Evolutionary conservation across 2,888 invertebrate genomes (phyloP).

Genomic region (Drosophila siamana): DNA sequence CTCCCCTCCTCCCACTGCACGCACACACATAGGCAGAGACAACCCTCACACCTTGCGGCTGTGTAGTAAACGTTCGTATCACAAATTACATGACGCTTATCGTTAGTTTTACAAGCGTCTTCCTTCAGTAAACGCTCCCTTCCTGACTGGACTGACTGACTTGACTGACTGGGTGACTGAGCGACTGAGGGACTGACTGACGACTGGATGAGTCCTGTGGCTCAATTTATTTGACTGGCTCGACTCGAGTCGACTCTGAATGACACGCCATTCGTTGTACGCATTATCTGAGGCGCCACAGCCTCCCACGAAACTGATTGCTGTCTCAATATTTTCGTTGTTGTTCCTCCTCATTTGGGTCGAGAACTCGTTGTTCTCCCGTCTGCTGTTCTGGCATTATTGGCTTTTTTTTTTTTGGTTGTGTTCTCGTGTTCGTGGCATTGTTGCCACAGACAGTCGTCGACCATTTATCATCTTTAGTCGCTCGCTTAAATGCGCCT

Average conservation of each 20-base stretch:
- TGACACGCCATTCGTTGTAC: constrained; percentile 41
- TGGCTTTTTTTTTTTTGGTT: constrained; percentile 41
- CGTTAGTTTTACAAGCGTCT: constrained; percentile 70
- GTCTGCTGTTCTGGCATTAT: constrained; percentile 30
- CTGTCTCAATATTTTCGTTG: constrained; percentile 43
- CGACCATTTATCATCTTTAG: constrained; percentile 71
- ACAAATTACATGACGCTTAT: constrained; percentile 68
- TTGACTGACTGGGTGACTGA: constrained; percentile 23
- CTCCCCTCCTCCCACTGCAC: neutral
- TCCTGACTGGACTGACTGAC: constrained; percentile 33
- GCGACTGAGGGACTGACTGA: constrained; percentile 18
- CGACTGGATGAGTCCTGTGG: constrained; percentile 21
- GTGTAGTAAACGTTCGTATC: constrained; percentile 42
- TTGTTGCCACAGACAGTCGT: constrained; percentile 45
- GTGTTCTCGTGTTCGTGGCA: constrained; percentile 2
- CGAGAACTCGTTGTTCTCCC: neutral
- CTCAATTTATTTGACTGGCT: constrained; percentile 27
- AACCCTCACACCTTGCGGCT: constrained; percentile 33
- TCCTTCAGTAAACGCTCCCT: constrained; percentile 45
- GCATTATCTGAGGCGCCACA: constrained; percentile 49
- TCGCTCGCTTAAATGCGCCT: constrained; percentile 60
- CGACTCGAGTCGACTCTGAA: constrained; percentile 19
- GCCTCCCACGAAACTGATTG: constrained; percentile 46
- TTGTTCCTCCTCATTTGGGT: constrained; percentile 13
- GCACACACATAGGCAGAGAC: neutral